Base-by-base conservation (phyloP, 2,888 invertebrate species). In the Drosophila monieri region DNA sequence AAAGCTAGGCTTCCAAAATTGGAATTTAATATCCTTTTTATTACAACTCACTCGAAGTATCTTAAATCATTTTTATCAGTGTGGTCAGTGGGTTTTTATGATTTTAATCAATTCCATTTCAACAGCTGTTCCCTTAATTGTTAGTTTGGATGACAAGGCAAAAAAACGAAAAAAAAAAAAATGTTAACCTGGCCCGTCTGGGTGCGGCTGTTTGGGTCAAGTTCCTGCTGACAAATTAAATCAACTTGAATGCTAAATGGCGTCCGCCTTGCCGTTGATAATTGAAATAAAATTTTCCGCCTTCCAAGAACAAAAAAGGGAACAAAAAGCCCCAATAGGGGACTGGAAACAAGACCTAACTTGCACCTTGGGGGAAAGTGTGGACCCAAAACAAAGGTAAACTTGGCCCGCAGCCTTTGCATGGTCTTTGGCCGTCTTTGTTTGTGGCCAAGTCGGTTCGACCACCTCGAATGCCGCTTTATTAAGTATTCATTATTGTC, bases 401-500 rank as follows among this genome's bases (percentile, higher is more conserved):
- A 77, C 75, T 83, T 85, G 56, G 58, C 73, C 86, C 56, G 56
- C 56, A 74, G 55, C 44, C 56, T 65, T 70, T 56, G 65, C 39
- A 21, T 57, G 69, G 68, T 52, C 67, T 69, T 70, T 49, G 68
- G 54, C 44, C 57, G 46, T 47, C 60, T 69, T 70, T 67, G 65
- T 67, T 66, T 67, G 65, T 30, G 30, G 46, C 32, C 43, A 27
- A 52, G 52, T 49, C n/a, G 60, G 59, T 65, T 53, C 76, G 79
- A 75, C 80, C 77, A 70, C 71, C 77, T 77, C 75, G 62, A 71
- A 76, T 56, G 71, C 73, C 81, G 79, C 83, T 81, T 88, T 85
- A 88, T 84, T 88, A 84, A 77, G 85, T 85, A 84, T 84, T 84
- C 88, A 84, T 85, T 87, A 84, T 74, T 77, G 85, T 84, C 85